Evolutionary conservation across 2,888 invertebrate genomes (phyloP).

Genomic region (Acanthopleura granulata): DNA sequence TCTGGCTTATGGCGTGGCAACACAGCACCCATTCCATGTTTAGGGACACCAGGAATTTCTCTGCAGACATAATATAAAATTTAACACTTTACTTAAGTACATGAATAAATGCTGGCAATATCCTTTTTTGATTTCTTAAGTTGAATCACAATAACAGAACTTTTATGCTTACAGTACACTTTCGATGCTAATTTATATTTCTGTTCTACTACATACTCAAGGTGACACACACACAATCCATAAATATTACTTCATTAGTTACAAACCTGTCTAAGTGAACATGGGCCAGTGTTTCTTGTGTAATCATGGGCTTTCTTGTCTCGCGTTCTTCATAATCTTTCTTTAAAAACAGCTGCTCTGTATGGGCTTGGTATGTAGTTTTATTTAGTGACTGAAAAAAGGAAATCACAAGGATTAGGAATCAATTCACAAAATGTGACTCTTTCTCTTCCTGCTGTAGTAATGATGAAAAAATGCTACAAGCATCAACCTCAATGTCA

Average conservation of each 20-base stretch:
- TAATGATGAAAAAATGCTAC: too few relatives aligned
- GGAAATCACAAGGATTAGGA: neutral
- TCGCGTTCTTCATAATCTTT: slow-evolving; percentile 56
- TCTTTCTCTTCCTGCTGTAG: too few relatives aligned
- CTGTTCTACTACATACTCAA: too few relatives aligned
- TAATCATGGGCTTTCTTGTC: slow-evolving; percentile 57
- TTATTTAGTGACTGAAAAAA: slow-evolving; percentile 55
- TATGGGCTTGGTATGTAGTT: slow-evolving; percentile 65
- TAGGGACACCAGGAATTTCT: slow-evolving; percentile 49
- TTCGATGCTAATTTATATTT: too few relatives aligned
- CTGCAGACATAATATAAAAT: neutral
- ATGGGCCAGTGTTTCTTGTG: slow-evolving; percentile 48
- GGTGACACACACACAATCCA: too few relatives aligned
- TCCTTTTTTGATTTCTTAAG: too few relatives aligned
- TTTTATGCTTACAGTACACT: too few relatives aligned
- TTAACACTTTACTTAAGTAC: too few relatives aligned
- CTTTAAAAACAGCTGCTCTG: slow-evolving; percentile 53
- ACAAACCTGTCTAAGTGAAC: slow-evolving; percentile 59
- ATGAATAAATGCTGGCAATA: too few relatives aligned
- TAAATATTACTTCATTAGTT: neutral
- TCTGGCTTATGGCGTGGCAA: slow-evolving; percentile 64
- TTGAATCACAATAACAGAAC: too few relatives aligned
- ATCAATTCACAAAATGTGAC: too few relatives aligned
- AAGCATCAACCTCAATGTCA: too few relatives aligned
- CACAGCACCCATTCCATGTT: slow-evolving; percentile 57